Percentiles rank a stretch among this genome's conserved stretches.
These are phyloP conservation scores for Momotus momota DNA, from an alignment of 2,797 vertebrate genomes.

Conservation along the genomic window DNA sequence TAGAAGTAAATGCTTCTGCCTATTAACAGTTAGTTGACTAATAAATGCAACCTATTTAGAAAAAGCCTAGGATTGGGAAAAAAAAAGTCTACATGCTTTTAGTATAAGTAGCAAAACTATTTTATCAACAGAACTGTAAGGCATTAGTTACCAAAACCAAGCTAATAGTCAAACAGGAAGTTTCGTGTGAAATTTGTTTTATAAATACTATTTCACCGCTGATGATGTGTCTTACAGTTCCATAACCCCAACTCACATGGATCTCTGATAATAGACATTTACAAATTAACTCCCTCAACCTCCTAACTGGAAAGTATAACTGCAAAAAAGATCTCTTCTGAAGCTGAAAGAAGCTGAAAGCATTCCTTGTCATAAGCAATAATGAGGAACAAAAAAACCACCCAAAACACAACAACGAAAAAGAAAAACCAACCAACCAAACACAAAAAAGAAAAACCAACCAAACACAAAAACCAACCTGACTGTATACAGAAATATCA, in stretches of 20 bases:
- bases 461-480: neutral
- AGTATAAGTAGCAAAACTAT: neutral
- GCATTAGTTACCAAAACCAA: neutral
- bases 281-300: neutral
- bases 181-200: neutral
- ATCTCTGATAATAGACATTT: neutral
- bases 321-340: neutral
- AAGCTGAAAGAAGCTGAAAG: neutral
- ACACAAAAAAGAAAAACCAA: neutral
- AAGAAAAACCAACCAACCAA: neutral
- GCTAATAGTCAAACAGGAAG: neutral
- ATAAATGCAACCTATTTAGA: neutral
- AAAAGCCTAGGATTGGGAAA: neutral
- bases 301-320: neutral
- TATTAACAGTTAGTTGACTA: neutral
- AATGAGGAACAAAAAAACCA: neutral
- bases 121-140: neutral
- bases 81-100: neutral
- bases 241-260: neutral
- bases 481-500: neutral
- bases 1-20: neutral
- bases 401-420: too few species aligned
- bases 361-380: neutral
- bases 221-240: neutral
- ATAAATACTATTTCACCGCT: neutral